Evolutionary conservation across 2,113 vertebrate species (phyloP), one percentile per base, ranked within the genome.

Genomic region (Castor canadensis): DNA sequence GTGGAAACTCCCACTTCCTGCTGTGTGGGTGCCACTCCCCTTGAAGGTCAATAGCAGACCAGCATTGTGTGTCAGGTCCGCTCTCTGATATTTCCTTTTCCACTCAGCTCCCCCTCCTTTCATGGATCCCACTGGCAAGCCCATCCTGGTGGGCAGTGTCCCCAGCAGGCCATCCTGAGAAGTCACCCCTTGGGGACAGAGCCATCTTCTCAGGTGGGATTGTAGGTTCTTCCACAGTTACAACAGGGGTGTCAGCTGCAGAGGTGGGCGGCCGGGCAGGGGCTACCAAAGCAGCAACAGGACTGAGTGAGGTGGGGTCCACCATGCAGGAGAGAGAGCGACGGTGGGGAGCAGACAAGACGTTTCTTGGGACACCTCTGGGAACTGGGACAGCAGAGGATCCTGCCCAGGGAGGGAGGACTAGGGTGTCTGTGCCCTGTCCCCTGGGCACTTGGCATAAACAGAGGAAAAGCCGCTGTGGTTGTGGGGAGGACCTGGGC

Each of bases 351-450:
- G 35, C n/a, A 64, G 54, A 13, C 85, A 11, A 35, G 13, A 1
- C 35, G 60, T 12, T 15, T 10, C 52, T 15, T 52, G 52, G 52
- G 52, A 15, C 9, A 8, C 52, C 52, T 15, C 52, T 15, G n/a
- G n/a, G n/a, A n/a, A n/a, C n/a, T n/a, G n/a, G n/a, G n/a, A 13
- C 26, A 40, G 76, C 12, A 35, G 45, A 45, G 43, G 28, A 12
- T 17, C 1, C 35, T 24, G 5, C 19, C 15, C 6, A 0, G 15
- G 40, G 9, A 1, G 9, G 4, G 3, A 4, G 38, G 1, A 38
- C n/a, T n/a, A n/a, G n/a, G n/a, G n/a, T n/a, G n/a, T n/a, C n/a
- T n/a, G n/a, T n/a, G n/a, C n/a, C n/a, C n/a, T n/a, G n/a, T n/a
- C n/a, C n/a, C n/a, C n/a, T n/a, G n/a, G n/a, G n/a, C n/a, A n/a